Conservation (phyloP, 37 sponge, comb jelly and placozoan species). For the Beroe forskalii region DNA sequence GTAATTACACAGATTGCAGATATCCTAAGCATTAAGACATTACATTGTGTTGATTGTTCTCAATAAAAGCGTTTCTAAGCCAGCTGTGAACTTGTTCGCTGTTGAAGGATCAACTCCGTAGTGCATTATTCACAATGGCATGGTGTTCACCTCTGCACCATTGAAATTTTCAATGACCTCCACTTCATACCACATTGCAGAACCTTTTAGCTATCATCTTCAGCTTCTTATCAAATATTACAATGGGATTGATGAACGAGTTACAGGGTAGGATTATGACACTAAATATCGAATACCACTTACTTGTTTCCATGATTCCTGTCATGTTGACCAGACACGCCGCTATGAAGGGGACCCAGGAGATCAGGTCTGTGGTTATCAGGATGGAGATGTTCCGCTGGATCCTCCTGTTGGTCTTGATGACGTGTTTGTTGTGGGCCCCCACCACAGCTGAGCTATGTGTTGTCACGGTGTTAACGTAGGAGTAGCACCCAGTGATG, state of each 20-base stretch:
- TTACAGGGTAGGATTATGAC: constrained; percentile 1
- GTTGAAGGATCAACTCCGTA: too few species aligned
- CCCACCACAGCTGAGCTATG: neutral
- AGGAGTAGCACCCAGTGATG: neutral
- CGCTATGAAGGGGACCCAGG: constrained; percentile 12
- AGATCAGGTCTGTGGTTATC: neutral
- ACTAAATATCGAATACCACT: neutral
- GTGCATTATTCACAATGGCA: too few species aligned
- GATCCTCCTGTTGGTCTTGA: neutral
- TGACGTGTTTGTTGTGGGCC: neutral
- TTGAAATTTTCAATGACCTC: too few species aligned
- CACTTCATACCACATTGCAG: too few species aligned
- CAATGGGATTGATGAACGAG: constrained; percentile 23
- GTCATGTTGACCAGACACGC: neutral
- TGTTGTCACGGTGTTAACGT: neutral
- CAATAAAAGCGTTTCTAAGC: too few species aligned
- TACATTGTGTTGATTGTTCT: too few species aligned
- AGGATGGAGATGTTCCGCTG: constrained; percentile 24
- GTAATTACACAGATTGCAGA: too few species aligned
- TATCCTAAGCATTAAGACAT: too few species aligned
- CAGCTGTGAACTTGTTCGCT: too few species aligned
- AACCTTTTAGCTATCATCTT: too few species aligned
- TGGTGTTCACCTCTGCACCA: too few species aligned
- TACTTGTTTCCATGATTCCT: neutral
- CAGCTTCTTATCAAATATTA: neutral